Percentiles rank a stretch among this genome's conserved stretches.
Evolutionary conservation across 2,797 vertebrate genomes (phyloP).

Genomic region (Sarcophilus harrisii): DNA sequence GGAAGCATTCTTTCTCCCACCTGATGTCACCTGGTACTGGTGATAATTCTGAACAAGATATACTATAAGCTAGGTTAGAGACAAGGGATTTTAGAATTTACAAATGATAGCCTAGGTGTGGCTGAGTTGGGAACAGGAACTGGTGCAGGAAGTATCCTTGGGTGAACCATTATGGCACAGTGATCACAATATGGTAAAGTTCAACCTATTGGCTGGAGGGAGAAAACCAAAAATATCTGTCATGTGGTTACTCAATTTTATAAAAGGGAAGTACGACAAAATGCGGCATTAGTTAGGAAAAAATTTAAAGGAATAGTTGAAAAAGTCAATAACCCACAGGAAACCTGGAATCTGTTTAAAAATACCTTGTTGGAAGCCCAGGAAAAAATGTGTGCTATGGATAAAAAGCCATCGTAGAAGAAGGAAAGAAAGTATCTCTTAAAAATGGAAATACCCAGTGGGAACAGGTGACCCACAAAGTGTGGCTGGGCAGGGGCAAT

Average conservation of each 20-base stretch:
- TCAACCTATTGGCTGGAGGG: constrained; percentile 77
- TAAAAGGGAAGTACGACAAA: constrained; percentile 83
- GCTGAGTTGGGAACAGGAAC: constrained; percentile 55
- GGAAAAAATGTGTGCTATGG: constrained; percentile 79
- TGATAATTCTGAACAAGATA: not conserved
- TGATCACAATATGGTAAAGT: constrained; percentile 77
- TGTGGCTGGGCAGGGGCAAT: constrained; percentile 76
- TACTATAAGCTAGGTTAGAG: constrained; percentile 2
- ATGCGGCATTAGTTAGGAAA: constrained; percentile 83
- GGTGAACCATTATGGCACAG: constrained; percentile 72
- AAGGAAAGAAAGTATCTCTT: constrained; percentile 49
- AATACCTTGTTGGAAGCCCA: constrained; percentile 82
- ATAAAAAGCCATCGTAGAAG: constrained; percentile 71
- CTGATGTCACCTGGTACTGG: not conserved
- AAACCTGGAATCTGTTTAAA: constrained; percentile 84
- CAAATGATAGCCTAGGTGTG: constrained; percentile 62
- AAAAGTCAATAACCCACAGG: constrained; percentile 83
- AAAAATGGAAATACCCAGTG: constrained; percentile 69
- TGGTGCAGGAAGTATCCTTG: constrained; percentile 80
- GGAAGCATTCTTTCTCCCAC: not conserved
- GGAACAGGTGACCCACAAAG: constrained; percentile 66
- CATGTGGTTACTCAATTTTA: constrained; percentile 79
- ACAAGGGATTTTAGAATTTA: constrained; percentile 64
- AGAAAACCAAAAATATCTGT: constrained; percentile 84
- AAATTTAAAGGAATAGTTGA: constrained; percentile 81